These are phyloP conservation scores for Drosophila kohkoa DNA, from an alignment of 1,140 invertebrate genomes.

Conservation along the genomic window DNA sequence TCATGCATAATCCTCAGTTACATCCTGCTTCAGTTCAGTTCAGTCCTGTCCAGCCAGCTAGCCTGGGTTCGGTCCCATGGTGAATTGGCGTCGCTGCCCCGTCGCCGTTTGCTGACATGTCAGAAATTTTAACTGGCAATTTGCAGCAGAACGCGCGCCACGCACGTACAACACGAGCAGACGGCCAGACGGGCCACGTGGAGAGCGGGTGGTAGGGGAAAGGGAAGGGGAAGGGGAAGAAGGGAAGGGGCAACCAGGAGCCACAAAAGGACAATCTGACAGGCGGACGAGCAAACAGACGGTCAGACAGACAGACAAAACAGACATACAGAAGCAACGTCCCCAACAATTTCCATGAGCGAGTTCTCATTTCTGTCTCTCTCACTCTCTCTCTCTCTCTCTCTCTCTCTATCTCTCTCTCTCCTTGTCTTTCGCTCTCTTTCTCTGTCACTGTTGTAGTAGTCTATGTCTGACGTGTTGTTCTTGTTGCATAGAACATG, in stretches of 20 bases:
- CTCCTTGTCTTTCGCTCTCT: constrained; percentile 4
- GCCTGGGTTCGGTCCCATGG: background rate
- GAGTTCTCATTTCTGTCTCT: constrained; percentile 21
- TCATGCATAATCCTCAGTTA: constrained; percentile 19
- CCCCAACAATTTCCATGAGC: constrained; percentile 50
- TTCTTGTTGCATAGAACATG: constrained; percentile 66
- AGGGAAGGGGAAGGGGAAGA: background rate
- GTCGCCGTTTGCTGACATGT: constrained; percentile 76
- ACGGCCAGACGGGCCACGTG: constrained; percentile 35
- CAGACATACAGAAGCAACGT: constrained; percentile 37
- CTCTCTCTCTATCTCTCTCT: constrained; percentile 2
- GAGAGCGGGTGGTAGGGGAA: background rate
- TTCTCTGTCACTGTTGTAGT: background rate
- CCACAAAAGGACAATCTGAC: constrained; percentile 54
- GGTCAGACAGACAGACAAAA: constrained; percentile 18
- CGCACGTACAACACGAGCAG: constrained; percentile 54
- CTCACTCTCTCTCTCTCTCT: background rate
- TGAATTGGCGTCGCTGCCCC: constrained; percentile 30
- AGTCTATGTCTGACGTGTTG: constrained; percentile 30
- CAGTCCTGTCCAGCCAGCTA: background rate
- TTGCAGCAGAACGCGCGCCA: constrained; percentile 68
- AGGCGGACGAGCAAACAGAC: constrained; percentile 20
- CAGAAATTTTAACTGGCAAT: constrained; percentile 80
- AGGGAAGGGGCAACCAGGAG: constrained; percentile 28
- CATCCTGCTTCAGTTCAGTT: constrained; percentile 6